phyloP scores from a whole-genome alignment of 1,140 invertebrate genomes.

The Drosophila bocqueti region DNA sequence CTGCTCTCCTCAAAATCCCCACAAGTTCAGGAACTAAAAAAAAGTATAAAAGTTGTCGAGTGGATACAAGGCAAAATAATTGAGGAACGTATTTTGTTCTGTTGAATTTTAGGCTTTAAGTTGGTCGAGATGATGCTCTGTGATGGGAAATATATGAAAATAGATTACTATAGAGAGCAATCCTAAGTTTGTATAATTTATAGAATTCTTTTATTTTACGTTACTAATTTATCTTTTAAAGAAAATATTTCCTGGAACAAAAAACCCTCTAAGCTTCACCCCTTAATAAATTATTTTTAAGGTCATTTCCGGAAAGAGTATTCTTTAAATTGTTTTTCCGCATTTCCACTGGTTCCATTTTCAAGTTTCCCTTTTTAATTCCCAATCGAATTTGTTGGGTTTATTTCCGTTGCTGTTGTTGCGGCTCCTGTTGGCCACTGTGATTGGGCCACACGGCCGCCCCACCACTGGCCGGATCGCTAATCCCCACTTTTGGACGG shows the following conservation, averaged over 20 bases:
- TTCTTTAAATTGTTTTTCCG: neutral
- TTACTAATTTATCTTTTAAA: neutral
- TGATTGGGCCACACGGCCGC: constrained; percentile 53
- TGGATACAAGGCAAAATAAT: constrained; percentile 69
- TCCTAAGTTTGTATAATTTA: neutral
- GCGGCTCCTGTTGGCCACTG: constrained; percentile 44
- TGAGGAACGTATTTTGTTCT: constrained; percentile 59
- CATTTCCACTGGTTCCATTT: constrained; percentile 7
- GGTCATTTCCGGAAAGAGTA: neutral
- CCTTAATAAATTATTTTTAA: neutral
- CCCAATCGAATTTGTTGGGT: constrained; percentile 40
- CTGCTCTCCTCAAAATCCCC: neutral
- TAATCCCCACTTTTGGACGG: constrained; percentile 65
- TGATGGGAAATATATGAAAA: no score
- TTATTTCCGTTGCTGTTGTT: constrained; percentile 37
- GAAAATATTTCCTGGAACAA: neutral
- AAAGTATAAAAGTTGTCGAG: constrained; percentile 54
- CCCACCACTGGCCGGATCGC: constrained; percentile 13
- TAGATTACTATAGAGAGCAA: neutral
- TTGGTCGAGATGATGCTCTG: constrained; percentile 9
- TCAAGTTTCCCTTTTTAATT: constrained; percentile 31
- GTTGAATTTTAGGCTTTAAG: constrained; percentile 22
- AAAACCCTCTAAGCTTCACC: neutral
- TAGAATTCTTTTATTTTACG: neutral
- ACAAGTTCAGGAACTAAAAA: constrained; percentile 33